phyloP scores from a whole-genome alignment of 2,888 invertebrate genomes.

The Amorpha juglandis region DNA sequence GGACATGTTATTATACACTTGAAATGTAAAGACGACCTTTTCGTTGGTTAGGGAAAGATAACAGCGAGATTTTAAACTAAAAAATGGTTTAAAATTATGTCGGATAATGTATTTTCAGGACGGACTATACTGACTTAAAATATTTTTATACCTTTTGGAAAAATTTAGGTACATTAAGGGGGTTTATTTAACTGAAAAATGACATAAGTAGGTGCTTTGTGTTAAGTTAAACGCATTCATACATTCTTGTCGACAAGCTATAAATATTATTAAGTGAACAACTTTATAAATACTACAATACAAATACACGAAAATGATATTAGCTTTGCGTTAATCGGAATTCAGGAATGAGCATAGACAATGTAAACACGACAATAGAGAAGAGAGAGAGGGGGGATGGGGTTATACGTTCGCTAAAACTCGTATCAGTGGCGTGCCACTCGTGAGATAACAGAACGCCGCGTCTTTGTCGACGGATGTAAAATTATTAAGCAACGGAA shows the following conservation, averaged over 20 bases:
- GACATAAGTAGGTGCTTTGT: no score
- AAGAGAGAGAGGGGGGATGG: slow-evolving; percentile 52
- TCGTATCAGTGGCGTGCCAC: slow-evolving; percentile 79
- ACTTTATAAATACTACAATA: slow-evolving; percentile 36
- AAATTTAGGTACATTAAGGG: no score
- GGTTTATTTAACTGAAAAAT: no score
- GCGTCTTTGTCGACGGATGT: slow-evolving; percentile 77
- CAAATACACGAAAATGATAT: slow-evolving; percentile 54
- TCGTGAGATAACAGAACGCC: slow-evolving; percentile 75
- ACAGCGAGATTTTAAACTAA: neutral
- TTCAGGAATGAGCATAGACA: slow-evolving; percentile 80
- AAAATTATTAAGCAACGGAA: slow-evolving; percentile 78
- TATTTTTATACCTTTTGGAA: no score
- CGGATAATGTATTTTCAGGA: no score
- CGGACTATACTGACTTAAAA: no score
- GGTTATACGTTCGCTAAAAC: slow-evolving; percentile 55
- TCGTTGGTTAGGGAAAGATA: slow-evolving; percentile 33
- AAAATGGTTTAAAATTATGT: neutral
- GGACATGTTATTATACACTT: slow-evolving; percentile 35
- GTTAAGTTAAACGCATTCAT: no score
- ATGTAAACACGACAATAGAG: slow-evolving; percentile 82
- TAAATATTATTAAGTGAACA: slow-evolving; percentile 16
- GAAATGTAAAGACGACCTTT: slow-evolving; percentile 32
- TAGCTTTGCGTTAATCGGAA: slow-evolving; percentile 76
- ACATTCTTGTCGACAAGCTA: neutral